Conservation (phyloP, 2,113 vertebrate genomes). For the Uropsilus gracilis region DNA sequence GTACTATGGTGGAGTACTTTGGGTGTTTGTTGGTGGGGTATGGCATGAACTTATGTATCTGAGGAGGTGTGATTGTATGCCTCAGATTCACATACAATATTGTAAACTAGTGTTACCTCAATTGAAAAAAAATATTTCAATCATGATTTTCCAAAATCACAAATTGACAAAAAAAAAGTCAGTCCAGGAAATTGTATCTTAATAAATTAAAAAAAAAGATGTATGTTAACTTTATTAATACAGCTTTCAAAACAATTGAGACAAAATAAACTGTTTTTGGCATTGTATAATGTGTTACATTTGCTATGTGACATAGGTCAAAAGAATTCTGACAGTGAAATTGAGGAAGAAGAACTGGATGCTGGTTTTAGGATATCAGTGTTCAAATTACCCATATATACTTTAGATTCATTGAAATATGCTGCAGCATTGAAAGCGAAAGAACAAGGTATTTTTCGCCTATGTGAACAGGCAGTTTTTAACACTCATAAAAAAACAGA, state of each 20-base stretch:
- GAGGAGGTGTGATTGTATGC: no score
- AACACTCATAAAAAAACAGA: not conserved
- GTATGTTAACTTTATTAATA: slow-evolving; percentile 1
- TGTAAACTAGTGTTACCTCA: no score
- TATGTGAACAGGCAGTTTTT: not conserved
- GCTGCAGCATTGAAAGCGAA: slow-evolving; percentile 48
- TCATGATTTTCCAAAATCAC: not conserved
- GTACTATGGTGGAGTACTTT: no score
- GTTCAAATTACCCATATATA: slow-evolving; percentile 59
- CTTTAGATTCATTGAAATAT: not conserved
- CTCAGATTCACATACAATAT: no score
- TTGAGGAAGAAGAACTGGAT: slow-evolving; percentile 34
- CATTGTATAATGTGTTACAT: not conserved
- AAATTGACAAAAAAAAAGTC: slow-evolving; percentile 15
- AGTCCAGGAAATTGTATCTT: not conserved
- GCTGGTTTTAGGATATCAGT: slow-evolving; percentile 67
- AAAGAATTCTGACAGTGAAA: not conserved
- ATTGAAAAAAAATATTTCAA: not conserved
- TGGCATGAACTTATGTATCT: no score
- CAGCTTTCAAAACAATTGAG: not conserved
- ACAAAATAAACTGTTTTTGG: slow-evolving; percentile 32
- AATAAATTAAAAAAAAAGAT: not conserved
- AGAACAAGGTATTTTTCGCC: slow-evolving; percentile 29
- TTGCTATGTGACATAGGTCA: slow-evolving; percentile 49
- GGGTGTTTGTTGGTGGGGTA: no score